Conservation (phyloP, 2,797 vertebrate species). For the Parauchenoglanis ngamensis region DNA sequence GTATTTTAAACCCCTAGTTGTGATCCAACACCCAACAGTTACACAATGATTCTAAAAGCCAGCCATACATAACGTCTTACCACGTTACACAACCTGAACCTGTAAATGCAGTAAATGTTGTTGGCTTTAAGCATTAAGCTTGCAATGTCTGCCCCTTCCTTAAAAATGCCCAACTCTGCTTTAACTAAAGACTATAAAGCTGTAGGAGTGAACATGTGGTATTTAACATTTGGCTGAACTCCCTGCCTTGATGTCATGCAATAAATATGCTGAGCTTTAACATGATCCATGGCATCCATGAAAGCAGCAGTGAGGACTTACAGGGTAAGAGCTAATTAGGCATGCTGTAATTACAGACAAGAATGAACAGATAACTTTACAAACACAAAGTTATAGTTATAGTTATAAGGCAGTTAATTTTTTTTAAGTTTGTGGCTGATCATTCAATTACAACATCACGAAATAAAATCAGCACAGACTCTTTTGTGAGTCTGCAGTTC, state of each 20-base stretch:
- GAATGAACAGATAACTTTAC: not conserved
- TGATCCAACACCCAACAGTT: slow-evolving; percentile 13
- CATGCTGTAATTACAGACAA: not conserved
- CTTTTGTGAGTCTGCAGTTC: not conserved
- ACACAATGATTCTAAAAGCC: slow-evolving; percentile 29
- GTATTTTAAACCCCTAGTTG: not conserved
- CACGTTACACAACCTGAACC: not conserved
- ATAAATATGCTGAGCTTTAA: slow-evolving; percentile 44
- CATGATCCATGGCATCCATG: slow-evolving; percentile 36
- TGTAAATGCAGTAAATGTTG: not conserved
- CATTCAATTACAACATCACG: not conserved
- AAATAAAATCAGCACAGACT: not conserved
- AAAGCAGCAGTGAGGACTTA: slow-evolving; percentile 14
- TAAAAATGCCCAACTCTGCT: slow-evolving; percentile 2
- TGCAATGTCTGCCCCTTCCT: slow-evolving; percentile 4
- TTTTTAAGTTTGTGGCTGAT: not conserved
- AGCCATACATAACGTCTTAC: slow-evolving; percentile 6
- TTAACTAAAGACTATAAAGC: slow-evolving; percentile 21
- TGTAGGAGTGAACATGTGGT: slow-evolving; percentile 11
- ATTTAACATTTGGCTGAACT: slow-evolving; percentile 48
- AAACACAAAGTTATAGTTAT: not conserved
- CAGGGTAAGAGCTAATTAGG: not conserved
- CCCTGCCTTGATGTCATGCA: slow-evolving; percentile 34
- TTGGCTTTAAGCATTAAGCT: not conserved
- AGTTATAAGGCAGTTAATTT: too few species aligned